These are phyloP conservation scores for Oreochromis mossambicus DNA, from an alignment of 2,797 vertebrate species.

Conservation along the genomic window DNA sequence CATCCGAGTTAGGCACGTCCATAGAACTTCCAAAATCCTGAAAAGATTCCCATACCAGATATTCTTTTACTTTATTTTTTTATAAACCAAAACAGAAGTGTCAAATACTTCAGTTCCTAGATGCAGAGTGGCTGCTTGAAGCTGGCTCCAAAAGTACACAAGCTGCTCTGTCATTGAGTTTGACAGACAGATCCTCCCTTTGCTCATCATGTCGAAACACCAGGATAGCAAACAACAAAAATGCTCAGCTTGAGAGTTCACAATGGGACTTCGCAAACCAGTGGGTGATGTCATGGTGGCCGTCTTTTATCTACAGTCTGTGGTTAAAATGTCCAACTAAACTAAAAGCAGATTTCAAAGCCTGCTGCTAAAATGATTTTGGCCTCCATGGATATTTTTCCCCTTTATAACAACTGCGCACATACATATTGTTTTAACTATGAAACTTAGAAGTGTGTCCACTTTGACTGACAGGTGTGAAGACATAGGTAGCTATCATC, in stretches of 20 bases:
- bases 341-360: not conserved
- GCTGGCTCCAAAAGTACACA: too few species aligned
- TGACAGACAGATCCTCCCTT: not conserved
- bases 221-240: not conserved
- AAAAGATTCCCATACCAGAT: too few species aligned
- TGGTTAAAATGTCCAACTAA: not conserved
- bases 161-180: not conserved
- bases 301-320: accelerated
- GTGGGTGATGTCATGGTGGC: not conserved
- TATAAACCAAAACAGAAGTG: too few species aligned
- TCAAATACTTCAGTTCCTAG: too few species aligned
- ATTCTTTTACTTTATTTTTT: too few species aligned
- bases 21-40: too few species aligned
- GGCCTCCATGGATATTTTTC: not conserved
- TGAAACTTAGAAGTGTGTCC: not conserved
- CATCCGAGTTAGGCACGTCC: too few species aligned
- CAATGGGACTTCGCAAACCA: not conserved
- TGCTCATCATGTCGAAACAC: not conserved
- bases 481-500: not conserved
- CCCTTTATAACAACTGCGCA: not conserved
- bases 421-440: not conserved
- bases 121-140: too few species aligned
- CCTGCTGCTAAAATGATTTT: not conserved
- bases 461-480: not conserved
- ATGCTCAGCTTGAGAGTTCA: not conserved